Conservation (phyloP, 2,888 invertebrate genomes). For the Itoplectis maculator region DNA sequence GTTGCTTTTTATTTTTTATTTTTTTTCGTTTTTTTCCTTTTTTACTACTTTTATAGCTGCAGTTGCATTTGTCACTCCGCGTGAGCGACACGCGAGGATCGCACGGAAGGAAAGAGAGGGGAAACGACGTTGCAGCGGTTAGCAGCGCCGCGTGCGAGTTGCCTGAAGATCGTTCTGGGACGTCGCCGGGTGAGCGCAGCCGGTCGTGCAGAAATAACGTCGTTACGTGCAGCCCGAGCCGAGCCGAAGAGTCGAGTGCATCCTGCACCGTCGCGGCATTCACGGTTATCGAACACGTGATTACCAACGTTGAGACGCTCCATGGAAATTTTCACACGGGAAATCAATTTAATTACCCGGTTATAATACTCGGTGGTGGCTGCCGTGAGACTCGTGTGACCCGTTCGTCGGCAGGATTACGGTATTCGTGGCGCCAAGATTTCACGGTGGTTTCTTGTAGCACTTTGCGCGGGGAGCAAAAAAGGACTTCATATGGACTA, state of each 20-base stretch:
- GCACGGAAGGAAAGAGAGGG: conserved; percentile 20
- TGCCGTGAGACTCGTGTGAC: background rate
- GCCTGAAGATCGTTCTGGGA: conserved; percentile 35
- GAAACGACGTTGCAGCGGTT: conserved; percentile 13
- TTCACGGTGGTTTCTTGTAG: too few species aligned
- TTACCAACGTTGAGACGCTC: conserved; percentile 26
- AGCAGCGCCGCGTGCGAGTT: background rate
- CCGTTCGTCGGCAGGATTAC: too few species aligned
- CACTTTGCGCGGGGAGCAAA: too few species aligned
- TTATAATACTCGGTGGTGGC: background rate
- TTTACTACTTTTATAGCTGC: background rate
- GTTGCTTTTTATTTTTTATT: background rate
- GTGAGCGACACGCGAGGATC: conserved; percentile 8
- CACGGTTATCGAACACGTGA: conserved; percentile 44
- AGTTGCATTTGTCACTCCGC: conserved; percentile 7
- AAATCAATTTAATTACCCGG: conserved; percentile 51
- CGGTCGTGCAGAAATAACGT: conserved; percentile 51
- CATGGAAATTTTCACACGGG: conserved; percentile 36
- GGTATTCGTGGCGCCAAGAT: too few species aligned
- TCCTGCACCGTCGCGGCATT: conserved; percentile 15
- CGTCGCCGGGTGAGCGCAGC: conserved; percentile 29
- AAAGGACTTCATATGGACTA: too few species aligned
- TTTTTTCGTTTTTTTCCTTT: background rate
- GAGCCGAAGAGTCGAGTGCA: conserved; percentile 17
- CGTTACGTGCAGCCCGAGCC: conserved; percentile 30